These are phyloP conservation scores for Hartigia nigra DNA, from an alignment of 2,888 invertebrate species.

Conservation along the genomic window DNA sequence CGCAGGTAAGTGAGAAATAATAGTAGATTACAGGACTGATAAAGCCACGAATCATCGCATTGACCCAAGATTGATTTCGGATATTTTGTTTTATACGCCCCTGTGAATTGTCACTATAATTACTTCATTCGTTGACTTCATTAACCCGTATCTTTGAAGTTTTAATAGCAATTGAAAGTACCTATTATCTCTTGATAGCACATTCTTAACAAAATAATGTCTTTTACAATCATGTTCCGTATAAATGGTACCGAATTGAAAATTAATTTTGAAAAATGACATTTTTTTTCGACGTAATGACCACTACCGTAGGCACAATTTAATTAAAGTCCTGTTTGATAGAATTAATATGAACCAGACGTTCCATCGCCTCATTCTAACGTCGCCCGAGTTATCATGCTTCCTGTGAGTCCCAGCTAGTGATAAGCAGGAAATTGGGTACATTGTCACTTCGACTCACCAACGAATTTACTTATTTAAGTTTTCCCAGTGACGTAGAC, in stretches of 20 bases:
- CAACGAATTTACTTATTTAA: background rate
- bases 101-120: background rate
- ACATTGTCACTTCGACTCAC: slow-evolving; percentile 23
- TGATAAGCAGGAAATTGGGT: slow-evolving; percentile 49
- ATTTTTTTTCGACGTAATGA: background rate
- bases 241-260: background rate
- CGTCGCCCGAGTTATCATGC: background rate
- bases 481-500: background rate
- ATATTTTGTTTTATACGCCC: background rate
- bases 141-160: background rate
- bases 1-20: slow-evolving; percentile 15
- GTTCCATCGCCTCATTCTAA: background rate
- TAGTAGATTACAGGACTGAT: background rate
- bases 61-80: background rate
- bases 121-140: background rate
- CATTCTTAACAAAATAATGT: background rate
- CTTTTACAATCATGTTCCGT: background rate
- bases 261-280: background rate
- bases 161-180: background rate
- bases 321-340: background rate
- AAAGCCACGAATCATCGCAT: background rate
- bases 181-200: background rate
- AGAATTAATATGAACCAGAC: background rate
- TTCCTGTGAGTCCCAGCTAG: slow-evolving; percentile 36
- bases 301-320: background rate